phyloP scores from a whole-genome alignment of 2,797 vertebrate genomes.

The Threskiornis aethiopicus region DNA sequence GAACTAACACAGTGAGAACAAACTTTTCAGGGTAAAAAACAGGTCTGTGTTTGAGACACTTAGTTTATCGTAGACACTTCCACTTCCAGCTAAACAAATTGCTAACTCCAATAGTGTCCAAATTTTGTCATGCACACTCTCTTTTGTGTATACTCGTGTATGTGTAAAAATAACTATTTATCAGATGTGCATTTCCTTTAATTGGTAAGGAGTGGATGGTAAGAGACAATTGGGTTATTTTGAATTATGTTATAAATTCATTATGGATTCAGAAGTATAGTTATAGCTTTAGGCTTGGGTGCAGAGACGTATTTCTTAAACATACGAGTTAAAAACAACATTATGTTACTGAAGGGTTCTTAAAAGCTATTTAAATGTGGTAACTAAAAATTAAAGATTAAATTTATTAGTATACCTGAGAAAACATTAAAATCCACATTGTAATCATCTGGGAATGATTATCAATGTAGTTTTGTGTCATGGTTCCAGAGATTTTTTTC shows the following conservation, averaged over 20 bases:
- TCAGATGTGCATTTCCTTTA: background rate
- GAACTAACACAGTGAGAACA: background rate
- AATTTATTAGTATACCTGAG: background rate
- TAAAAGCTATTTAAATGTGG: background rate
- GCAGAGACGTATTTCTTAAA: background rate
- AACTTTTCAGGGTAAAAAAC: background rate
- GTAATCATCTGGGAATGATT: conserved; percentile 30
- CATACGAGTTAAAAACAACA: background rate
- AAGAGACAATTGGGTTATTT: background rate
- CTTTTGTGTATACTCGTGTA: background rate
- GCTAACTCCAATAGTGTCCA: background rate
- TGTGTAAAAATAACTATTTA: background rate
- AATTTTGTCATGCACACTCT: background rate
- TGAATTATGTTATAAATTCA: background rate
- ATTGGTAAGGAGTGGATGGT: background rate
- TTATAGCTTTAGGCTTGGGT: background rate
- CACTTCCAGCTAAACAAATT: background rate
- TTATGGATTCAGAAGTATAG: background rate
- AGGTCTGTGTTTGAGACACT: background rate
- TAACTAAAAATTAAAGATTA: conserved; percentile 18
- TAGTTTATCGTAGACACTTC: background rate
- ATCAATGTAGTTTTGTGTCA: conserved; percentile 16
- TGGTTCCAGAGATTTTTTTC: background rate
- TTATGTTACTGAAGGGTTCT: background rate
- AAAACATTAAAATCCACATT: conserved; percentile 16